A percentile compares a stretch with the other conserved stretches of the same genome.
Conservation (phyloP, 2,113 vertebrate genomes). For the Rhabdornis inornatus region DNA sequence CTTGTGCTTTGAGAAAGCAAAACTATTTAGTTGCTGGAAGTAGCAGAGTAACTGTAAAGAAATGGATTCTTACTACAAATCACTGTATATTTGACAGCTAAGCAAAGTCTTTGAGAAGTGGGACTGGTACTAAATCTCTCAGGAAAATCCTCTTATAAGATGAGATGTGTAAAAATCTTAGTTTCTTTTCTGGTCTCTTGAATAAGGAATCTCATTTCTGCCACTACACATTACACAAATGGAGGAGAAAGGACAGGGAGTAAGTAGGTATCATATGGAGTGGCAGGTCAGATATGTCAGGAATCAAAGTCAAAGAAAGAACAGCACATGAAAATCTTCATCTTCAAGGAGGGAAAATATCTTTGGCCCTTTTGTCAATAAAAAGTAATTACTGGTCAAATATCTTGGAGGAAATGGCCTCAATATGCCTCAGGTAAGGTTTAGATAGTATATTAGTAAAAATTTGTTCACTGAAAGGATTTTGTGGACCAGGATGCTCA, state of each 20-base stretch:
- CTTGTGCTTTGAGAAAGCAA: not conserved
- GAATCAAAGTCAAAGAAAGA: not conserved
- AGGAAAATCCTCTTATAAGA: not conserved
- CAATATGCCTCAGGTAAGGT: not conserved
- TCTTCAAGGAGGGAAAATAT: not conserved
- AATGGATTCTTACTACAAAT: not conserved
- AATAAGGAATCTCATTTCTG: not conserved
- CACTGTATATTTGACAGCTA: not conserved
- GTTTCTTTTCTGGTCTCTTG: not conserved
- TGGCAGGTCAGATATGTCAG: not conserved
- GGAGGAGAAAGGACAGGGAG: not conserved
- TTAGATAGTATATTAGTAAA: not conserved
- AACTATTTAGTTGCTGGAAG: not conserved
- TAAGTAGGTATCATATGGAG: not conserved
- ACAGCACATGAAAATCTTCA: not conserved
- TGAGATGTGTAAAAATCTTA: not conserved
- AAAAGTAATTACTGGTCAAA: not conserved
- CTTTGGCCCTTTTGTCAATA: not conserved
- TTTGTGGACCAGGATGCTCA: not conserved
- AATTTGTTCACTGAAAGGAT: not conserved
- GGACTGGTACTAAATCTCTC: not conserved
- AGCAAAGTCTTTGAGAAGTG: not conserved
- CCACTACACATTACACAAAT: not conserved
- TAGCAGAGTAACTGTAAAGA: not conserved
- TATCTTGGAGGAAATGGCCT: not conserved